Percentiles rank a stretch among this genome's conserved stretches.
phyloP scores from a whole-genome alignment of 1,140 invertebrate species.

The Lordiphosa collinella region DNA sequence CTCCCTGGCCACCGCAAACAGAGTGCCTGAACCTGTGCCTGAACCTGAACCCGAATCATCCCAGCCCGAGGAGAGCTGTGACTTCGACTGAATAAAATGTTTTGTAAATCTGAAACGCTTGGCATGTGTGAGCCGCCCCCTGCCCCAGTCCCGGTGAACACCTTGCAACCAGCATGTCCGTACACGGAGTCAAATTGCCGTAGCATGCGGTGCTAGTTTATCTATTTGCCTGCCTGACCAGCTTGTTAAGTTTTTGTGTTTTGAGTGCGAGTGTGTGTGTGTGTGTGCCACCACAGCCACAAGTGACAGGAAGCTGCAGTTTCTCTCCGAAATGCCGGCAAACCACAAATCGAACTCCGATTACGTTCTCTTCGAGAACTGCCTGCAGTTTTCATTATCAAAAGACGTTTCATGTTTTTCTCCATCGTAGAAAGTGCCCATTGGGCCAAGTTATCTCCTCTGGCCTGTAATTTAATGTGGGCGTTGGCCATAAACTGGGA shows the following conservation, averaged over 20 bases:
- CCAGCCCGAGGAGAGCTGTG: too few relatives aligned
- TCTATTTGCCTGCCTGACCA: conserved; percentile 59
- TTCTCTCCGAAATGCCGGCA: not conserved
- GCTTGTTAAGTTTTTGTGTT: conserved; percentile 52
- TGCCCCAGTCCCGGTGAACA: conserved; percentile 17
- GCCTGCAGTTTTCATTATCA: conserved; percentile 13
- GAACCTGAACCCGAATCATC: conserved; percentile 26
- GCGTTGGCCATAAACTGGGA: conserved; percentile 36
- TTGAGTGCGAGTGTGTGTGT: too few relatives aligned
- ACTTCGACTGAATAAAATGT: conserved; percentile 64
- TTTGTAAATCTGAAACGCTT: conserved; percentile 73
- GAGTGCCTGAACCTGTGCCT: conserved; percentile 16
- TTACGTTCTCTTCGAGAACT: conserved; percentile 11
- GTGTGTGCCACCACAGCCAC: not conserved
- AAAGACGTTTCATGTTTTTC: conserved; percentile 12
- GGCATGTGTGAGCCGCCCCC: not conserved
- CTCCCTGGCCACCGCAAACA: conserved; percentile 35
- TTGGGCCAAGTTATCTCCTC: conserved; percentile 43
- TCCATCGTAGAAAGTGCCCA: conserved; percentile 40
- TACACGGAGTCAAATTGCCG: conserved; percentile 58
- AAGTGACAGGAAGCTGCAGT: conserved; percentile 1
- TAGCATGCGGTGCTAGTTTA: conserved; percentile 57
- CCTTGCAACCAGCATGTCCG: conserved; percentile 24
- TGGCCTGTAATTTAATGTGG: conserved; percentile 64
- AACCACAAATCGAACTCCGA: conserved; percentile 35